Evolutionary conservation across 2,888 invertebrate species (phyloP).

Genomic region (Diloba caeruleocephala): DNA sequence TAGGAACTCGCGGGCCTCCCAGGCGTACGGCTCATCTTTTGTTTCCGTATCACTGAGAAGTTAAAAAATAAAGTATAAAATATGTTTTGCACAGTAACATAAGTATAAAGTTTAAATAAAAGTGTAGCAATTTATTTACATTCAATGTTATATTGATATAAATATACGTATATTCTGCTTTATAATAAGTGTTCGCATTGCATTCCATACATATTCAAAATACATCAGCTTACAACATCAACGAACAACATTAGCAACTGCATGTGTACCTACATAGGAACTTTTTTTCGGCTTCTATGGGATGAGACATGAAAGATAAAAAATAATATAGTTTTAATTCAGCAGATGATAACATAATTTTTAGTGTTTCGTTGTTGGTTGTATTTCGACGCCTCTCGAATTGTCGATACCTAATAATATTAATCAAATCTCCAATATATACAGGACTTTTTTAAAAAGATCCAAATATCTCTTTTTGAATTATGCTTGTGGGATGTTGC

Average conservation of each 20-base stretch:
- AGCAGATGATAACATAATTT: neutral
- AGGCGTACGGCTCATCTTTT: slow-evolving; percentile 98
- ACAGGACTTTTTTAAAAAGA: no score
- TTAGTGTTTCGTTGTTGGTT: no score
- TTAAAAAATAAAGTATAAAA: slow-evolving; percentile 17
- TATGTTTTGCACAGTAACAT: neutral
- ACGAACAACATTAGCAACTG: slow-evolving; percentile 41
- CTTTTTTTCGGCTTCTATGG: slow-evolving; percentile 32
- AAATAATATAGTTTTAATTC: neutral
- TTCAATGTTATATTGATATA: slow-evolving; percentile 23
- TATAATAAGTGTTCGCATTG: slow-evolving; percentile 29
- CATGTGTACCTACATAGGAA: slow-evolving; percentile 22
- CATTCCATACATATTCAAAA: slow-evolving; percentile 10
- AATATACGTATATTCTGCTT: slow-evolving; percentile 1
- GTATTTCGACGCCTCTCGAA: no score
- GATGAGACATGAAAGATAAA: slow-evolving; percentile 38
- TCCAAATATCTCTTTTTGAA: no score
- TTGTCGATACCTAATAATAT: no score
- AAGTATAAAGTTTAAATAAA: neutral
- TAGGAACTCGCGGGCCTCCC: slow-evolving; percentile 99
- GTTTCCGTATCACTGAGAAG: slow-evolving; percentile 90
- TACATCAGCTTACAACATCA: slow-evolving; percentile 22
- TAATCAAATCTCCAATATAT: no score
- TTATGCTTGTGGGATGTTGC: no score
- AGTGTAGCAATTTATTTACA: slow-evolving; percentile 20